phyloP scores from a whole-genome alignment of 2,888 invertebrate species.

The Pammene aurita region DNA sequence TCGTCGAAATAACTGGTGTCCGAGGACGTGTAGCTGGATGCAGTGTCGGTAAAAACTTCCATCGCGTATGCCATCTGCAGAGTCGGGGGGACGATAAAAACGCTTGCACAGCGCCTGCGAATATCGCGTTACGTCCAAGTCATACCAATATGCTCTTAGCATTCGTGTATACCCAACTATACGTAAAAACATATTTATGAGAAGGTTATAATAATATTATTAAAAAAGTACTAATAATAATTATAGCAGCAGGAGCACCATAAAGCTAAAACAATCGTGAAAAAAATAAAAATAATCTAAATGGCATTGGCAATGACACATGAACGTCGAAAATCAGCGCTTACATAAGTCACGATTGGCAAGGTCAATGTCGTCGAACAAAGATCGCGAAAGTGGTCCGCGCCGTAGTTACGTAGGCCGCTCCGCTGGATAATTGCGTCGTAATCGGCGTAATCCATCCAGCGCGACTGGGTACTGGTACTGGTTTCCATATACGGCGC shows the following conservation, averaged over 20 bases:
- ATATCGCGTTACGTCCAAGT: constrained; percentile 62
- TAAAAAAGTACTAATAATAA: background rate
- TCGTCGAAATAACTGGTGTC: constrained; percentile 64
- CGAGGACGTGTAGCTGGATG: constrained; percentile 52
- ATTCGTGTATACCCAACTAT: constrained; percentile 46
- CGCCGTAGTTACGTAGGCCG: constrained; percentile 65
- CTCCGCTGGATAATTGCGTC: constrained; percentile 76
- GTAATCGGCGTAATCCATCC: constrained; percentile 82
- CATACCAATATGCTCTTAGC: constrained; percentile 57
- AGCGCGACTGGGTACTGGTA: constrained; percentile 54
- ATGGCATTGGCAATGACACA: constrained; percentile 69
- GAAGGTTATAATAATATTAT: too few species aligned
- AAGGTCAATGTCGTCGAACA: constrained; percentile 80
- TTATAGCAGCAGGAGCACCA: too few species aligned
- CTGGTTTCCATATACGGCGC: constrained; percentile 75
- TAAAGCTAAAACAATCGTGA: constrained; percentile 48
- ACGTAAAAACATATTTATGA: too few species aligned
- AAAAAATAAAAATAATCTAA: constrained; percentile 53
- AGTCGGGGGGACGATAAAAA: constrained; percentile 67
- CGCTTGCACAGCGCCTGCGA: constrained; percentile 65
- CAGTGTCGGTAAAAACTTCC: constrained; percentile 65
- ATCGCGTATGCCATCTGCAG: constrained; percentile 68
- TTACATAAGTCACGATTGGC: constrained; percentile 59
- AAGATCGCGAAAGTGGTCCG: constrained; percentile 80
- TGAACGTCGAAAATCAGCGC: constrained; percentile 69